Conservation (phyloP, 2,888 invertebrate genomes). For the Nasonia oneida region DNA sequence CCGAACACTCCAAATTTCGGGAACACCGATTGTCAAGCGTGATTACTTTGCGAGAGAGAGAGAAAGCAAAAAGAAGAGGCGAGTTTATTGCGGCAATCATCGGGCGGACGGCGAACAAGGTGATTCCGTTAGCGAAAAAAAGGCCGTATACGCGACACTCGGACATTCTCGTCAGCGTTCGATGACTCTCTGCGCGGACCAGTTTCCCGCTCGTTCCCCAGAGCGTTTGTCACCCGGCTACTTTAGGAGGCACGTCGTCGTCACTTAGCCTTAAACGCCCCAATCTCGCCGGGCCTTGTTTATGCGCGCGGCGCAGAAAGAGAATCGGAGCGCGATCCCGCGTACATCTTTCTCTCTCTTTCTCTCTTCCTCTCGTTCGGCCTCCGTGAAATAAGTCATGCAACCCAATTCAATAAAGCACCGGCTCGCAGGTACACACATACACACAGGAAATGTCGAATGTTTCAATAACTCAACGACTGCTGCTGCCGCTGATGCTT, state of each 20-base stretch:
- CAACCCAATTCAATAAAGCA: conserved; percentile 76
- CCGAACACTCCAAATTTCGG: neutral
- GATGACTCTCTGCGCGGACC: conserved; percentile 53
- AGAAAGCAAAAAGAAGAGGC: neutral
- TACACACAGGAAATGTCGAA: conserved; percentile 69
- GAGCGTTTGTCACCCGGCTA: conserved; percentile 51
- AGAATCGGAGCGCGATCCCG: conserved; percentile 13
- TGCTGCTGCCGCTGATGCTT: conserved; percentile 58
- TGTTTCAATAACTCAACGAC: conserved; percentile 73
- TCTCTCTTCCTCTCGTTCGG: neutral
- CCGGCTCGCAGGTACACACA: conserved; percentile 67
- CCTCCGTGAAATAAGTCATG: conserved; percentile 72
- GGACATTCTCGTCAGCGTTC: conserved; percentile 36
- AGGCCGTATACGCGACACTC: neutral
- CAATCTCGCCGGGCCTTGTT: conserved; percentile 14
- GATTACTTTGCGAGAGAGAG: no score
- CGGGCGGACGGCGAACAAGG: neutral
- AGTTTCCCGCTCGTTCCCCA: conserved; percentile 36
- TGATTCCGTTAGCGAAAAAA: conserved; percentile 18
- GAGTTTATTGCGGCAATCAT: conserved; percentile 33
- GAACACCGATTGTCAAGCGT: neutral
- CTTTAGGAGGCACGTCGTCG: conserved; percentile 45
- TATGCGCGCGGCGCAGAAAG: conserved; percentile 14
- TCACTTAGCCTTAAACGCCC: conserved; percentile 49
- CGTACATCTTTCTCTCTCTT: conserved; percentile 2